These are phyloP conservation scores for Sebastes nivosus DNA, from an alignment of 2,797 vertebrate genomes.

Conservation along the genomic window DNA sequence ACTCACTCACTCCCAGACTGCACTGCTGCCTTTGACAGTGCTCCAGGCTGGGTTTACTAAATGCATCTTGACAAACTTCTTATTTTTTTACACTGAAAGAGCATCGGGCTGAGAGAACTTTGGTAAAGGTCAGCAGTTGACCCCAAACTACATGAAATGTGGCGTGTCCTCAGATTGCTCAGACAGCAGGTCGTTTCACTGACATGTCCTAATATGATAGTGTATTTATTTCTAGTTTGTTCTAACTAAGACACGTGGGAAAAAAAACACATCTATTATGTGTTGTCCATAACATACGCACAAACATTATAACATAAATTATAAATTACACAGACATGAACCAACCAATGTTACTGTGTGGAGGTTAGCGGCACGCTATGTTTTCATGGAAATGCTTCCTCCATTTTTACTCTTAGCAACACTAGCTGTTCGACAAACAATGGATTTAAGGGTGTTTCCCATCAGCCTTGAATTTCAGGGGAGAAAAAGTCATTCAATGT, in stretches of 20 bases:
- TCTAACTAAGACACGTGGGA: not conserved
- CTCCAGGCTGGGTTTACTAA: not conserved
- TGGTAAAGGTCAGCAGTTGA: not conserved
- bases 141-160: not conserved
- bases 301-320: not conserved
- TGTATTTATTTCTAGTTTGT: not conserved
- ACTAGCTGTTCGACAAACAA: not conserved
- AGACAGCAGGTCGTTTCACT: not conserved
- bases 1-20: not conserved
- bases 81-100: not conserved
- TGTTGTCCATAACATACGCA: not conserved
- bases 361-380: not conserved
- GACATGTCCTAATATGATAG: not conserved
- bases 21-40: not conserved
- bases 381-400: slow-evolving; percentile 6
- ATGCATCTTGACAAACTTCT: slow-evolving; percentile 10
- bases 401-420: not conserved
- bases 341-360: not conserved
- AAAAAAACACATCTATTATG: not conserved
- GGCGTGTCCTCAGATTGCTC: not conserved
- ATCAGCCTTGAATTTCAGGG: not conserved
- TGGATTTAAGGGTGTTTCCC: slow-evolving; percentile 13
- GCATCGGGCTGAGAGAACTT: not conserved
- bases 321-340: not conserved
- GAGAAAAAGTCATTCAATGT: not conserved